phyloP scores from a whole-genome alignment of 2,113 vertebrate species.

The Hemiscyllium ocellatum region DNA sequence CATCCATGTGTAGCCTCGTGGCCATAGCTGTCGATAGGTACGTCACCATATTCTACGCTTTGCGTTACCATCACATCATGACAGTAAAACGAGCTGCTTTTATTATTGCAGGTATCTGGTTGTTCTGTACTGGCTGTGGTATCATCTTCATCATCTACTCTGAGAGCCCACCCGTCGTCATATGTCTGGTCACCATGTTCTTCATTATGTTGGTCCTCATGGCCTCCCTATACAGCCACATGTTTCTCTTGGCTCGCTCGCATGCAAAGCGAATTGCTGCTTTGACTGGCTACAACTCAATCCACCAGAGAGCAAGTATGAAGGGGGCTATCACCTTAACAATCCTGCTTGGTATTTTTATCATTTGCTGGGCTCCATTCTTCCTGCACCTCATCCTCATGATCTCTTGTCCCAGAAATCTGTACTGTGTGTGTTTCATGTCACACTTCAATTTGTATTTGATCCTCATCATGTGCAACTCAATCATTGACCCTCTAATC shows the following conservation, averaged over 20 bases:
- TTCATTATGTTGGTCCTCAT: conserved; percentile 87
- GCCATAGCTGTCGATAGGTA: conserved; percentile 90
- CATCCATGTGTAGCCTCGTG: conserved; percentile 90
- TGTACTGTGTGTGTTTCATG: conserved; percentile 96
- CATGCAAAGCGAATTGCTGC: conserved; percentile 81
- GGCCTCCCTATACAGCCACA: conserved; percentile 87
- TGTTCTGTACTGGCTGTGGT: conserved; percentile 81
- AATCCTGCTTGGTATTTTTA: conserved; percentile 86
- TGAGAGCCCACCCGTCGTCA: conserved; percentile 75
- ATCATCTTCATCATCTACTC: conserved; percentile 90
- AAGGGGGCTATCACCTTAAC: conserved; percentile 83
- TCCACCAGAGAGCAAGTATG: conserved; percentile 75
- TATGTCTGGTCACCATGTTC: conserved; percentile 92
- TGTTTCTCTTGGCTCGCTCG: conserved; percentile 86
- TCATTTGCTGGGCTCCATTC: conserved; percentile 90
- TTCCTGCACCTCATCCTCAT: conserved; percentile 91
- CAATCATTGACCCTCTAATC: conserved; percentile 86
- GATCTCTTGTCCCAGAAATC: conserved; percentile 85
- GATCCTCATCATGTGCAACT: conserved; percentile 94
- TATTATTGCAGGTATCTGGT: conserved; percentile 84
- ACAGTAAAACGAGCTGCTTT: conserved; percentile 67
- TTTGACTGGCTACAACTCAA: conserved; percentile 67
- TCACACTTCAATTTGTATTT: conserved; percentile 97
- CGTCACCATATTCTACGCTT: conserved; percentile 86
- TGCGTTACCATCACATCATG: conserved; percentile 91